Percentiles rank a stretch among this genome's conserved stretches.
phyloP scores from a whole-genome alignment of 2,888 invertebrate species.

The Eugnorisma glareosa region DNA sequence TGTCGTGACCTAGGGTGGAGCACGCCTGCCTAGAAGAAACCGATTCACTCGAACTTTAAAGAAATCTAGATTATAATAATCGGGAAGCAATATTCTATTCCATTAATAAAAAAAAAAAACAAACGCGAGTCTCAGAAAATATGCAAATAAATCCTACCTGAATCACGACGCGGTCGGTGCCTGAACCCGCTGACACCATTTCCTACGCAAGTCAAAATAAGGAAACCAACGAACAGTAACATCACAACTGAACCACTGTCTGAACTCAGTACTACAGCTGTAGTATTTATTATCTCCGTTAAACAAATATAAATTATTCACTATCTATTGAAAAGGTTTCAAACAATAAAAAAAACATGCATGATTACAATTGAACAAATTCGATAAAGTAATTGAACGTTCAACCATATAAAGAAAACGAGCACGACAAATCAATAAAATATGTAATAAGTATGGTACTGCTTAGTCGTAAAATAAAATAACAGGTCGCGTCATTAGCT shows the following conservation, averaged over 20 bases:
- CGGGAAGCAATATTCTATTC: not conserved
- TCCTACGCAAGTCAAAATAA: conserved; percentile 42
- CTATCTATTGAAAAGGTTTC: conserved; percentile 40
- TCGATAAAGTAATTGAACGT: conserved; percentile 36
- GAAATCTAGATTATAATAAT: too few species aligned
- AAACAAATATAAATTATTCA: conserved; percentile 15
- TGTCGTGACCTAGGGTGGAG: too few species aligned
- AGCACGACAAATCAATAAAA: conserved; percentile 49
- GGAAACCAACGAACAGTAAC: conserved; percentile 42
- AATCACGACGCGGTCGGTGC: not conserved
- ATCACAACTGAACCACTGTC: conserved; percentile 37
- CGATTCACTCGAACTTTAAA: too few species aligned
- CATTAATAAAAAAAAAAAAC: not conserved
- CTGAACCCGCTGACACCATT: not conserved
- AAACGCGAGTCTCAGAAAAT: not conserved
- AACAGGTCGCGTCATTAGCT: conserved; percentile 2
- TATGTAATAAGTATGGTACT: not conserved
- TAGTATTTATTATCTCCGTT: conserved; percentile 44
- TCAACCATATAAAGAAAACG: conserved; percentile 2
- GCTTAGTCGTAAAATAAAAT: conserved; percentile 35
- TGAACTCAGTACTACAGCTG: not conserved
- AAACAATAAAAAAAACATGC: conserved; percentile 43
- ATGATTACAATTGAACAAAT: conserved; percentile 45
- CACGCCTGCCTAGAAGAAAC: too few species aligned
- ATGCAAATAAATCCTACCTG: conserved; percentile 16